Evolutionary conservation across 2,888 invertebrate species (phyloP).

Genomic region (Deilephila elpenor): DNA sequence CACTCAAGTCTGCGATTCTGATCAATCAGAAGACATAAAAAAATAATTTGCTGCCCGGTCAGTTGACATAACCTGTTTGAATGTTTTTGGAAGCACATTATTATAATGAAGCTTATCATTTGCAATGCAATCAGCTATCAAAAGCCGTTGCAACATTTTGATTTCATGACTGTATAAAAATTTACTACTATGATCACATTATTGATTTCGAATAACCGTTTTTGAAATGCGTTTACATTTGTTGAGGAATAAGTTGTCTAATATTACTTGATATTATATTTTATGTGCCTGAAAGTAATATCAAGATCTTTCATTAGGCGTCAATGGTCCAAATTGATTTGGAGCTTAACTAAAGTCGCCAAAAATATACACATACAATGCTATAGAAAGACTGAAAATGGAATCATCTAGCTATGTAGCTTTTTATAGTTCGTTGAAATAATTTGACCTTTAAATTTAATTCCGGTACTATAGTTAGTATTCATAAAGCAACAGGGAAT

Average conservation of each 20-base stretch:
- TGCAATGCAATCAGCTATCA: neutral
- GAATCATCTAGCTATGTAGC: too few relatives aligned
- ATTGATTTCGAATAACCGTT: slow-evolving; percentile 5
- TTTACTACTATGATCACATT: neutral
- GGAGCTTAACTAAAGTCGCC: too few relatives aligned
- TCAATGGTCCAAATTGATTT: too few relatives aligned
- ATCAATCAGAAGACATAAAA: neutral
- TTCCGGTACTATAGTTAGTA: too few relatives aligned
- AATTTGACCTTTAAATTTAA: too few relatives aligned
- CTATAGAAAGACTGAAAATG: too few relatives aligned
- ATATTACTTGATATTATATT: neutral
- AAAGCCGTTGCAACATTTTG: neutral
- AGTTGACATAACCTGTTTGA: neutral
- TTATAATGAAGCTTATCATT: neutral
- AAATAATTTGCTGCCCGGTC: neutral
- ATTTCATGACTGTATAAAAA: neutral
- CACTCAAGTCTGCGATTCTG: too few relatives aligned
- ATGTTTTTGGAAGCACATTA: neutral
- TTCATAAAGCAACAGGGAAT: too few relatives aligned
- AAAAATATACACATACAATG: too few relatives aligned
- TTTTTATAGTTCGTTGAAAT: too few relatives aligned
- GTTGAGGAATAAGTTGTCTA: neutral
- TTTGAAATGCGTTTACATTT: neutral
- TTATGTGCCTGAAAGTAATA: too few relatives aligned
- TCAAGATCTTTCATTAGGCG: too few relatives aligned